These are phyloP conservation scores for Hemicentrotus pulcherrimus DNA, from an alignment of 35 echinoderm and acorn worm genomes.

Conservation along the genomic window DNA sequence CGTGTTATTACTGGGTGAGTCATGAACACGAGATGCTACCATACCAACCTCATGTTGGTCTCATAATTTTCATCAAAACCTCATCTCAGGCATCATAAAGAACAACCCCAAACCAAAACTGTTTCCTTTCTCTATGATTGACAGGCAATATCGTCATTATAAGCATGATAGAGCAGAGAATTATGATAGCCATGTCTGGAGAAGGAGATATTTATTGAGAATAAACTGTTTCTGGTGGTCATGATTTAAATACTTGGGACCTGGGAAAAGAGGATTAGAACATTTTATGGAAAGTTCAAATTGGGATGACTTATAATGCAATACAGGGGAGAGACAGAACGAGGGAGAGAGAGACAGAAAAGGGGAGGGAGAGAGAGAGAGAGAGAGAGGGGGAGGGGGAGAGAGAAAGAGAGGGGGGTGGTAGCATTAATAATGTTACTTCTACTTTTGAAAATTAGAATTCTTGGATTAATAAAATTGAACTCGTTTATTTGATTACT, in stretches of 20 bases:
- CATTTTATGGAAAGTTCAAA: not conserved
- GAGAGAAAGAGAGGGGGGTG: not conserved
- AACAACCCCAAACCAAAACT: not conserved
- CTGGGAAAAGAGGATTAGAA: not conserved
- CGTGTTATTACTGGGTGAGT: not conserved
- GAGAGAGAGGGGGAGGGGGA: not conserved
- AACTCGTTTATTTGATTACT: too few relatives aligned
- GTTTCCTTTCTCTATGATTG: not conserved
- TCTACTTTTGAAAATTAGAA: too few relatives aligned
- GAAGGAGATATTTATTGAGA: not conserved
- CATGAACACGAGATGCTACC: not conserved
- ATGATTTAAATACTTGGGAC: not conserved
- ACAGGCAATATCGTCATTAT: not conserved
- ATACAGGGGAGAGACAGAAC: not conserved
- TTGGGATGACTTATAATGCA: not conserved
- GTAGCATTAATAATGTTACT: too few relatives aligned
- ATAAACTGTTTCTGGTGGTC: slow-evolving; percentile 1
- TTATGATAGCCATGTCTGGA: not conserved
- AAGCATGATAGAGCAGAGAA: not conserved
- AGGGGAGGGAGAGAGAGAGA: too few relatives aligned
- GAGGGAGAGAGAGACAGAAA: too few relatives aligned
- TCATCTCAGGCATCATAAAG: not conserved
- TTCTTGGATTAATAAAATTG: too few relatives aligned
- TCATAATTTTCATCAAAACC: not conserved
- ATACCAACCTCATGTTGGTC: not conserved